Evolutionary conservation across 1,140 invertebrate genomes (phyloP), one percentile per base, ranked within the genome.

Genomic region (Lasaia peninsularis): DNA sequence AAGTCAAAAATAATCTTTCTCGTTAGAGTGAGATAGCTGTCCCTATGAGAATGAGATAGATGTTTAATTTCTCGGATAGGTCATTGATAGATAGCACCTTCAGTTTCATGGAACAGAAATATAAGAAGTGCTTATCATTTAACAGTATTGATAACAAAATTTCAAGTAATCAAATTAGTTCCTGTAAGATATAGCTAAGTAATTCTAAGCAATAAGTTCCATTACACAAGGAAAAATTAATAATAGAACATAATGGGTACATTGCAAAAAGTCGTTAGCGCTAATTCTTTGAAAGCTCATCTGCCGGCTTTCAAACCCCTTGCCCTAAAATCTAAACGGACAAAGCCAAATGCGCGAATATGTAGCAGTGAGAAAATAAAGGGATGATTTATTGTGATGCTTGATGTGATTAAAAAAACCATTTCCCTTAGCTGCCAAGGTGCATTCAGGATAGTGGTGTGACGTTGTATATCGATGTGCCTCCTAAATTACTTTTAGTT

Each of bases 371-470:
- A 76, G 71, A 84, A 84, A 85, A 85, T 84, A 85, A 84, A 84
- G 84, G 84, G 84, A 87, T 84, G 84, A 85, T 85, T 78, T 84
- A 86, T 86, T 81, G 81, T 86, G 72, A 80, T 76, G 65, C 64
- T 58, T 80, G 78, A 83, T 77, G 79, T 87, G 80, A 85, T 84
- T 81, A 78, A 87, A 87, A 80, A 83, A 86, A 86, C 71, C 61
- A 85, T 85, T 86, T 85, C 82, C 84, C 76, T 87, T 76, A 78
- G 71, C 71, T 80, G 80, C 81, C 80, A 86, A 86, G 84, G 84
- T 87, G 84, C 79, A 82, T 86, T 80, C 63, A 68, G 67, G 8
- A 6, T 69, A 81, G 71, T 60, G 80, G 52, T 67, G 75, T 60
- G 14, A n/a, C 18, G 7, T 18, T 0, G n/a, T 11, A 1, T 50